These are phyloP conservation scores for Gobio gobio DNA, from an alignment of 2,113 vertebrate genomes.

Conservation along the genomic window DNA sequence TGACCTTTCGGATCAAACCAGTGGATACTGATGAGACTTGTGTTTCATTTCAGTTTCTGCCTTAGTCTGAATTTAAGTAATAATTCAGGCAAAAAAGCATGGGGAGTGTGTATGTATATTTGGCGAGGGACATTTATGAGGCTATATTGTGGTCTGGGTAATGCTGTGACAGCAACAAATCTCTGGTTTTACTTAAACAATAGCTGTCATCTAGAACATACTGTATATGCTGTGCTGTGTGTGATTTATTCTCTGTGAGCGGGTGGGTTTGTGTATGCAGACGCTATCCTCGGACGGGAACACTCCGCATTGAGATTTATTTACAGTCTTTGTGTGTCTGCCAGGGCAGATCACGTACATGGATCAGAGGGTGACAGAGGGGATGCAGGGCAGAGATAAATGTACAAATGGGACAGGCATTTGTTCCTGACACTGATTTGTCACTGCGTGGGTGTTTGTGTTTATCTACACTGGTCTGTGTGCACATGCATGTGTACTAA, in stretches of 20 bases:
- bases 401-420: not conserved
- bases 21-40: not conserved
- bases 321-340: slow-evolving; percentile 40
- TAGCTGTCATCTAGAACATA: slow-evolving; percentile 28
- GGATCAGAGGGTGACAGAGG: slow-evolving; percentile 6
- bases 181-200: slow-evolving; percentile 63
- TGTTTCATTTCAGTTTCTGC: not conserved
- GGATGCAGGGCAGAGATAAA: slow-evolving; percentile 18
- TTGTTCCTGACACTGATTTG: not conserved
- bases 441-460: not conserved
- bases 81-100: not conserved
- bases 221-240: slow-evolving; percentile 44
- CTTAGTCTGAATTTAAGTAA: not conserved
- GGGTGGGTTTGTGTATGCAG: not conserved
- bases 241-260: slow-evolving; percentile 63
- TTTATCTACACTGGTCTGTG: not conserved
- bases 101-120: not conserved
- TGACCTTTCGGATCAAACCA: not conserved
- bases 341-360: not conserved
- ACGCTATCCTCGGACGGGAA: slow-evolving; percentile 50
- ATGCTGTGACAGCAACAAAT: slow-evolving; percentile 53
- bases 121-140: not conserved
- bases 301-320: slow-evolving; percentile 63
- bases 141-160: slow-evolving; percentile 4
- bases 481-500: not conserved